Conservation (phyloP, 2,888 invertebrate species). For the Stomorhina lunata region DNA sequence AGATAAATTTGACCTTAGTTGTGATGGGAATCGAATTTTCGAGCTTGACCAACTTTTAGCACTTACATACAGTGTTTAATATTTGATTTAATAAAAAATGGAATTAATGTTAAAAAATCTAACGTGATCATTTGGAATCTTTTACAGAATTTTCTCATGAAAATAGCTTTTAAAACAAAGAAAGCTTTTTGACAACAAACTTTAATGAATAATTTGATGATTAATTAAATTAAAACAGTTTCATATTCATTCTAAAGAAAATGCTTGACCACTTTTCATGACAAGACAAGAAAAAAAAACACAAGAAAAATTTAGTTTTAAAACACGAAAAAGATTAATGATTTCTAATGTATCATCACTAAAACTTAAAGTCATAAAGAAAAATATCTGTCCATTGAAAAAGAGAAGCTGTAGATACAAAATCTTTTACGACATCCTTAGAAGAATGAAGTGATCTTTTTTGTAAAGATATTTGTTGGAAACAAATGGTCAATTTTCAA, state of each 20-base stretch:
- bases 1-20: too few species aligned
- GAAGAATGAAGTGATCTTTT: not conserved
- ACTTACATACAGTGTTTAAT: too few species aligned
- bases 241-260: slow-evolving; percentile 49
- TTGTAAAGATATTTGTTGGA: not conserved
- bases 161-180: not conserved
- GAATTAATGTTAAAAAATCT: too few species aligned
- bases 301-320: slow-evolving; percentile 2
- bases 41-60: too few species aligned
- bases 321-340: slow-evolving; percentile 72
- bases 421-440: slow-evolving; percentile 36
- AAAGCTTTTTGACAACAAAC: slow-evolving; percentile 1
- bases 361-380: slow-evolving; percentile 42
- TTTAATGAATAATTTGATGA: slow-evolving; percentile 75
- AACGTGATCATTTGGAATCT: too few species aligned
- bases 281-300: not conserved
- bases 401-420: slow-evolving; percentile 32
- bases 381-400: not conserved
- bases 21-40: too few species aligned
- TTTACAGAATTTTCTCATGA: too few species aligned
- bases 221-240: slow-evolving; percentile 73
- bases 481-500: slow-evolving; percentile 58
- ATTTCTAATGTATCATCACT: slow-evolving; percentile 72
- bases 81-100: too few species aligned
- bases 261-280: slow-evolving; percentile 59